Conservation (phyloP, 2,113 vertebrate genomes). For the Lagopus leucura region DNA sequence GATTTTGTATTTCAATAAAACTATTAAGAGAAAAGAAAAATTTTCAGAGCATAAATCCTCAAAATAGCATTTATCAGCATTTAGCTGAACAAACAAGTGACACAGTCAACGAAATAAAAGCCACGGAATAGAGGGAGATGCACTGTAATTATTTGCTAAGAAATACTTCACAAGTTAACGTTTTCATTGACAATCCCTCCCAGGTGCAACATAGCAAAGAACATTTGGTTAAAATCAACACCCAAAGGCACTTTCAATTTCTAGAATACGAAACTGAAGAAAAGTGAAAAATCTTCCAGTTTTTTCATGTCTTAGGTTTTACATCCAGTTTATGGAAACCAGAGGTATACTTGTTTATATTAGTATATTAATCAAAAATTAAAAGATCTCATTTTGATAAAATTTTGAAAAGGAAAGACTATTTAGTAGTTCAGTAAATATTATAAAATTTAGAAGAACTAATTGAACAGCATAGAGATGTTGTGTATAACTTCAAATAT, state of each 20-base stretch:
- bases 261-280: background rate
- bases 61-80: background rate
- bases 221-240: background rate
- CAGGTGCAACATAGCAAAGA: background rate
- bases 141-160: slow-evolving; percentile 23
- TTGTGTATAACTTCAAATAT: background rate
- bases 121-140: background rate
- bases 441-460: background rate
- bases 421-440: background rate
- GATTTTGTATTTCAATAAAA: background rate
- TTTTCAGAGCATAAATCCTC: slow-evolving; percentile 7
- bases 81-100: background rate
- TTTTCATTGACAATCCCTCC: slow-evolving; percentile 31
- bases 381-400: background rate
- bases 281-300: background rate
- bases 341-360: background rate
- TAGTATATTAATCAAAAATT: background rate
- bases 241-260: background rate
- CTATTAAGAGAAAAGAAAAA: background rate
- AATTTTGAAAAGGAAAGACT: background rate
- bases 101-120: slow-evolving; percentile 28
- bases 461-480: background rate
- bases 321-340: background rate
- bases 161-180: slow-evolving; percentile 58
- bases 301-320: background rate